Conservation (phyloP, 2,888 invertebrate genomes). For the Drosophila flavopinicola region DNA sequence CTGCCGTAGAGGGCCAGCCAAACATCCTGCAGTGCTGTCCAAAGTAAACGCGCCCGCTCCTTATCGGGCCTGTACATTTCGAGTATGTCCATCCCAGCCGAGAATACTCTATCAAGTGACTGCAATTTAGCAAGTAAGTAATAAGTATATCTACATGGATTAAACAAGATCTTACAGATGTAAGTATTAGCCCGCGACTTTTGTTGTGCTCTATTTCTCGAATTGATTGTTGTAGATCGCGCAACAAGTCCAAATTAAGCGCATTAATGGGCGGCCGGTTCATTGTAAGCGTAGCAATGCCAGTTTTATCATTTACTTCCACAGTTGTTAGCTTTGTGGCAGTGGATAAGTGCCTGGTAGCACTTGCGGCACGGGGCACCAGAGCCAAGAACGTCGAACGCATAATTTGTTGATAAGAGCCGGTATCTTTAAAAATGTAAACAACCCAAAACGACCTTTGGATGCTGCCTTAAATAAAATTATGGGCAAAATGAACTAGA, state of each 20-base stretch:
- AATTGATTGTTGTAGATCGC: slow-evolving; percentile 87
- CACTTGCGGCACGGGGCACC: slow-evolving; percentile 29
- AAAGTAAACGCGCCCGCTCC: slow-evolving; percentile 89
- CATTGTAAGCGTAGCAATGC: slow-evolving; percentile 90
- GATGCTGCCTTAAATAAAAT: too few species aligned
- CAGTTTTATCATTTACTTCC: slow-evolving; percentile 87
- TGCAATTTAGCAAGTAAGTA: too few species aligned
- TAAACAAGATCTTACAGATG: slow-evolving; percentile 89
- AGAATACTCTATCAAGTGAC: slow-evolving; percentile 86
- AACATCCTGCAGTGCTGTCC: slow-evolving; percentile 91
- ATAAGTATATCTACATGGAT: too few species aligned
- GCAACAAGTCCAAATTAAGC: slow-evolving; percentile 90
- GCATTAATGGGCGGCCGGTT: slow-evolving; percentile 92
- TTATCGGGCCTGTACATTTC: slow-evolving; percentile 94
- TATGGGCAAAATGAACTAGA: too few species aligned
- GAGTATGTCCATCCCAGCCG: slow-evolving; percentile 93
- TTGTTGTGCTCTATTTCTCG: slow-evolving; percentile 87
- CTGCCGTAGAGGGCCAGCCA: slow-evolving; percentile 92
- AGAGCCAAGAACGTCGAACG: slow-evolving; percentile 45
- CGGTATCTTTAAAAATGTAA: slow-evolving; percentile 8
- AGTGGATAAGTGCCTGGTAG: slow-evolving; percentile 51
- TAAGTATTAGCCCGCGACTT: slow-evolving; percentile 90
- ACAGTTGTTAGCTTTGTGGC: slow-evolving; percentile 85
- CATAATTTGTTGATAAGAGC: slow-evolving; percentile 46
- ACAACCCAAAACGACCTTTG: slow-evolving; percentile 60